phyloP scores from a whole-genome alignment of 2,797 vertebrate species.

The Cynopterus sphinx region DNA sequence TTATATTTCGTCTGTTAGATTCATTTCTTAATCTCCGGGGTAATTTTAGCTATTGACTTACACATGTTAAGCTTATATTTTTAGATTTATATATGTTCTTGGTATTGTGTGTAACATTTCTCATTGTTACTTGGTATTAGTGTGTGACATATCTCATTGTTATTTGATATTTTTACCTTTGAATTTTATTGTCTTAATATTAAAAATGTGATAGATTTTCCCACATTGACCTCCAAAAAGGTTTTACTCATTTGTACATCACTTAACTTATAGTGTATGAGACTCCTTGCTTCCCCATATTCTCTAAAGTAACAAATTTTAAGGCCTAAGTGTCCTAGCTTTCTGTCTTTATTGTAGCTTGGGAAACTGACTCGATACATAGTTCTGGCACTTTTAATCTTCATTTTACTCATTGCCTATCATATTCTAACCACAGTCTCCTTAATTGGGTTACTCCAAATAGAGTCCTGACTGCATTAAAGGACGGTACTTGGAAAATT shows the following conservation, averaged over 20 bases:
- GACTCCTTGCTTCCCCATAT: neutral
- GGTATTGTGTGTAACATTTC: neutral
- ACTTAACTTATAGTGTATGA: neutral
- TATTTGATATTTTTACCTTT: neutral
- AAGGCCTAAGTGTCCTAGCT: neutral
- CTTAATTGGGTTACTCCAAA: neutral
- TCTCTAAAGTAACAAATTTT: neutral
- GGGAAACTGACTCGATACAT: neutral
- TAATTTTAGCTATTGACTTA: conserved; percentile 32
- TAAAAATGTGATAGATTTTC: neutral
- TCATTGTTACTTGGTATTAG: neutral
- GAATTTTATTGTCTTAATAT: conserved; percentile 22
- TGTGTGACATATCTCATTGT: neutral
- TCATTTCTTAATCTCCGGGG: neutral
- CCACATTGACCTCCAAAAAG: neutral
- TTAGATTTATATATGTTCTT: neutral
- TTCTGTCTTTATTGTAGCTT: neutral
- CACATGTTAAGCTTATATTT: neutral
- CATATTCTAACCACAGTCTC: neutral
- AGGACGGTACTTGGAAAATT: conserved; percentile 10
- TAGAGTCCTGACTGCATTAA: neutral
- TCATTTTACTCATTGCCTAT: neutral
- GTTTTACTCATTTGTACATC: neutral
- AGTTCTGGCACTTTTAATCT: neutral
- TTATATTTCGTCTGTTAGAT: conserved; percentile 28